A percentile compares a stretch with the other conserved stretches of the same genome.
Conservation (phyloP, 2,113 vertebrate genomes). For the Bungarus multicinctus region DNA sequence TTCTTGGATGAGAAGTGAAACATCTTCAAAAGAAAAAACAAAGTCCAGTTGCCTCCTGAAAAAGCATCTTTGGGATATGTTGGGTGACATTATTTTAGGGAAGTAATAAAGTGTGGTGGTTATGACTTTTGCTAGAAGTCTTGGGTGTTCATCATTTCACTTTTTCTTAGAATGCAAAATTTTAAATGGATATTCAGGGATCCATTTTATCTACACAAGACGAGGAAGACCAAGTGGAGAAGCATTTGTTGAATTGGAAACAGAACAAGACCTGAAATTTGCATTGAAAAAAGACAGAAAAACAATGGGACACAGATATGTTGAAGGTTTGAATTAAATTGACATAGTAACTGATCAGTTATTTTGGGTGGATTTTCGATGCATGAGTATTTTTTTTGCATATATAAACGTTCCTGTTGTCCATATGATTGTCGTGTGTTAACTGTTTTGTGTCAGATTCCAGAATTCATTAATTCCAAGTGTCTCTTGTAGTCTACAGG, state of each 20-base stretch:
- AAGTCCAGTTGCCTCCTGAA: no score
- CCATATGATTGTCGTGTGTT: slow-evolving; percentile 61
- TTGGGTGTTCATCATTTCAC: neutral
- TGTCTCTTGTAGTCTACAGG: slow-evolving; percentile 90
- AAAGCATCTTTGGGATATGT: no score
- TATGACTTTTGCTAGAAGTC: neutral
- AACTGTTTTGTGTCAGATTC: slow-evolving; percentile 47
- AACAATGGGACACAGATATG: slow-evolving; percentile 98
- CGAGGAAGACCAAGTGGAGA: slow-evolving; percentile 97
- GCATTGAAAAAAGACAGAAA: slow-evolving; percentile 98
- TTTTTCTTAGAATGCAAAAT: slow-evolving; percentile 89
- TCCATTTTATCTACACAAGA: slow-evolving; percentile 97
- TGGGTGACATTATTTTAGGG: neutral
- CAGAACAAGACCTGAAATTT: slow-evolving; percentile 94
- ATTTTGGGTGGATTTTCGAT: slow-evolving; percentile 63
- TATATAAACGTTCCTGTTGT: slow-evolving; percentile 63
- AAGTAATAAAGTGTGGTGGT: neutral
- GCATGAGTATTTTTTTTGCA: slow-evolving; percentile 69
- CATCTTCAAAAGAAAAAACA: no score
- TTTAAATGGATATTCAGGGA: slow-evolving; percentile 81
- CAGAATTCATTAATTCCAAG: slow-evolving; percentile 78
- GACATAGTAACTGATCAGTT: slow-evolving; percentile 68
- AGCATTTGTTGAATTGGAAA: slow-evolving; percentile 95
- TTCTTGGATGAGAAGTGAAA: no score
- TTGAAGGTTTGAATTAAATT: slow-evolving; percentile 86